phyloP scores from a whole-genome alignment of 2,888 invertebrate species.

The Harpagoxenus sublaevis region DNA sequence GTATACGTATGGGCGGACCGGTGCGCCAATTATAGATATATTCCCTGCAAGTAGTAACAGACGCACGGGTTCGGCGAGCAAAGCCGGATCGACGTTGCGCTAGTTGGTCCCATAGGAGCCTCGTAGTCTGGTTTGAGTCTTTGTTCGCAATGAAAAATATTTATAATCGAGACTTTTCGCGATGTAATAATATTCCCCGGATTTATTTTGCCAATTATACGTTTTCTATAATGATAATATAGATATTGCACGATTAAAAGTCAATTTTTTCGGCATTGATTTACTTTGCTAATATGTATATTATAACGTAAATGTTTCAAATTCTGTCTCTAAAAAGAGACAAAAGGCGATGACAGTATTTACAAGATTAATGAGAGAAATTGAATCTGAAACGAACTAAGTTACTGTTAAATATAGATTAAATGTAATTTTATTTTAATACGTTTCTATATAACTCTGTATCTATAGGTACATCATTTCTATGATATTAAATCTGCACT shows the following conservation, averaged over 20 bases:
- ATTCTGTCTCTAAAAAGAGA: not conserved
- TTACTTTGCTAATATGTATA: not conserved
- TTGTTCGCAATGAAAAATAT: conserved; percentile 11
- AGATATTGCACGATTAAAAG: not conserved
- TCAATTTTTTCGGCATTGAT: not conserved
- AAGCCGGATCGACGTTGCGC: conserved; percentile 51
- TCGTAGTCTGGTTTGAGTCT: conserved; percentile 30
- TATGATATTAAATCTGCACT: not conserved
- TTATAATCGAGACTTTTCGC: conserved; percentile 1
- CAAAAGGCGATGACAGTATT: not conserved
- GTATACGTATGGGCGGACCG: conserved; percentile 7
- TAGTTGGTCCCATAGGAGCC: conserved; percentile 74
- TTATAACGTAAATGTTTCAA: not conserved
- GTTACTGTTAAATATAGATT: not conserved
- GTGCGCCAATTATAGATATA: conserved; percentile 42
- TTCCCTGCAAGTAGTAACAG: conserved; percentile 29
- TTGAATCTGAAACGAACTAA: not conserved
- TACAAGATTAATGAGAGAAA: not conserved
- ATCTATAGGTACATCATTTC: not conserved
- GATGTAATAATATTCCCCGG: not conserved
- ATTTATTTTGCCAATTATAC: conserved; percentile 33
- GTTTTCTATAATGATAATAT: not conserved
- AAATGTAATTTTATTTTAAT: not conserved
- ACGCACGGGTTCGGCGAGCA: not conserved
- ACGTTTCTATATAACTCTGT: not conserved